phyloP scores from a whole-genome alignment of 2,113 vertebrate genomes.

The Callaeas wilsoni region DNA sequence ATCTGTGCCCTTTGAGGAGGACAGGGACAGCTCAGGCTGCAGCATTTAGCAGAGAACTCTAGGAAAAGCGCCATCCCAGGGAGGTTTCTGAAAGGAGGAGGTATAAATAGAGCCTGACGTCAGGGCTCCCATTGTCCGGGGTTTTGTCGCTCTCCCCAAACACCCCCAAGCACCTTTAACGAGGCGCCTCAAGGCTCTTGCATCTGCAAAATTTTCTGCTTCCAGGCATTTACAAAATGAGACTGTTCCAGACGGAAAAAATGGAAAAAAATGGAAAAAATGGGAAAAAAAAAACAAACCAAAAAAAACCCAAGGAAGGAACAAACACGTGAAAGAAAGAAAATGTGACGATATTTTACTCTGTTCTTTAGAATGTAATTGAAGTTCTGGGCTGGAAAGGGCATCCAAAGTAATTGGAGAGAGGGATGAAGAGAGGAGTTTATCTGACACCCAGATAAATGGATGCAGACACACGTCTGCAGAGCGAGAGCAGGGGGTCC shows the following conservation, averaged over 20 bases:
- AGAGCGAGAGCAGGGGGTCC: accelerated
- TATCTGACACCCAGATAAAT: neutral
- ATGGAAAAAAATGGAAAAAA: neutral
- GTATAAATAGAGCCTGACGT: slow-evolving; percentile 55
- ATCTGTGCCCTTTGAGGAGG: neutral
- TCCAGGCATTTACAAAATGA: slow-evolving; percentile 37
- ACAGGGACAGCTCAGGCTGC: slow-evolving; percentile 8
- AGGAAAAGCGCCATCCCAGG: slow-evolving; percentile 13
- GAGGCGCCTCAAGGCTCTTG: neutral
- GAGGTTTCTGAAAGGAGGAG: slow-evolving; percentile 24
- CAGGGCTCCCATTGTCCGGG: neutral
- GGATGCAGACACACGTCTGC: neutral
- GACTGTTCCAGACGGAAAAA: neutral
- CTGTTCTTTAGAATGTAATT: neutral
- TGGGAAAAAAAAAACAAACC: neutral
- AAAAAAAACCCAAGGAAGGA: neutral
- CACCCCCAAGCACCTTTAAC: neutral
- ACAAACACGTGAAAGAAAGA: neutral
- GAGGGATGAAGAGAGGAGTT: neutral
- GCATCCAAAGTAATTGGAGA: neutral
- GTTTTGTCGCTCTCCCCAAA: neutral
- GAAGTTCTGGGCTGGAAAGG: neutral
- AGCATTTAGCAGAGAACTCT: slow-evolving; percentile 3
- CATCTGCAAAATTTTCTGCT: neutral
- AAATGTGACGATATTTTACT: neutral